Conservation (phyloP, 2,888 invertebrate species). For the Onchidella celtica region DNA sequence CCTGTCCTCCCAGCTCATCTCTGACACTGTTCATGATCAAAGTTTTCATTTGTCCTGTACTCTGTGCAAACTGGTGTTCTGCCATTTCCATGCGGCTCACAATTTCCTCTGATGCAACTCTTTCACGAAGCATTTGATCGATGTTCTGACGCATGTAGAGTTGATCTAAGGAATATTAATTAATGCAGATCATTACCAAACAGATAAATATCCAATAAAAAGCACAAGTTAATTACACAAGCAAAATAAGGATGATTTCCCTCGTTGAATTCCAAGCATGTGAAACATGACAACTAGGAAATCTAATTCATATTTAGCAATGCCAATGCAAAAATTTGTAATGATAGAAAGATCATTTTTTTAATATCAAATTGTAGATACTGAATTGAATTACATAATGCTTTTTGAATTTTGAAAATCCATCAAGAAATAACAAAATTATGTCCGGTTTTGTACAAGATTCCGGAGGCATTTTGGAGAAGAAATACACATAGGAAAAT, state of each 20-base stretch:
- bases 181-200: background rate
- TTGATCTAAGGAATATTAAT: constrained; percentile 24
- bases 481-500: background rate
- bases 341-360: background rate
- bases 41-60: constrained; percentile 64
- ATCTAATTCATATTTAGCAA: too few relatives aligned
- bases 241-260: background rate
- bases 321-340: background rate
- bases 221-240: background rate
- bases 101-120: constrained; percentile 66
- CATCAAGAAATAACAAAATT: background rate
- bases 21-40: constrained; percentile 65
- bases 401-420: background rate
- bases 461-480: background rate
- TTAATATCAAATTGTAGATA: background rate
- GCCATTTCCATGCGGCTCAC: constrained; percentile 36
- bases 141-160: constrained; percentile 69
- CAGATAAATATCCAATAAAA: background rate
- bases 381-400: background rate
- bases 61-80: constrained; percentile 49
- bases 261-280: too few relatives aligned
- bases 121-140: constrained; percentile 69
- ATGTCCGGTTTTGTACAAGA: background rate
- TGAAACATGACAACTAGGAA: too few relatives aligned
- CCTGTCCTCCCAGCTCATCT: constrained; percentile 64